phyloP scores from a whole-genome alignment of 2,797 vertebrate species.

The Acanthiza pusilla region DNA sequence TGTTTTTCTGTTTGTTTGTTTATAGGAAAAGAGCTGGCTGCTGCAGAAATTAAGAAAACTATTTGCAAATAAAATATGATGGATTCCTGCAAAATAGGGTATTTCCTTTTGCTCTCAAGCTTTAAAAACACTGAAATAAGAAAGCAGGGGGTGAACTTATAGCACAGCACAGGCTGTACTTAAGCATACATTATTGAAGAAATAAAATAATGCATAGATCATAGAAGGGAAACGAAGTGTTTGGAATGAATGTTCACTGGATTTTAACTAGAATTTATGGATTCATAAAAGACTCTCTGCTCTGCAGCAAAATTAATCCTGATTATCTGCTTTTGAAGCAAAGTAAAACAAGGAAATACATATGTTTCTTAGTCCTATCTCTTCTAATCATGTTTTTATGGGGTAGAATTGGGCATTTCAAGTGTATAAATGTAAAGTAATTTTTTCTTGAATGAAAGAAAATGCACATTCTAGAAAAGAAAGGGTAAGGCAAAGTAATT shows the following conservation, averaged over 20 bases:
- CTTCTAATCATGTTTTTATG: background rate
- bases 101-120: background rate
- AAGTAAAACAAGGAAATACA: background rate
- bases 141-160: background rate
- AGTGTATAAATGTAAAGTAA: background rate
- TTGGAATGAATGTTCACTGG: background rate
- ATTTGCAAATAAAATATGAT: background rate
- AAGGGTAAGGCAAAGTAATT: background rate
- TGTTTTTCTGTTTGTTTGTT: background rate
- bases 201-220: background rate
- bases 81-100: background rate
- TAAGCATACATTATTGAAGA: background rate
- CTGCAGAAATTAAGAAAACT: background rate
- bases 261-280: background rate
- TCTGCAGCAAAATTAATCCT: slow-evolving; percentile 5
- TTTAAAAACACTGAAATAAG: background rate
- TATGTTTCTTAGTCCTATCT: background rate
- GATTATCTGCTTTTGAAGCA: background rate
- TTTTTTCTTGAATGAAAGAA: background rate
- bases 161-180: background rate
- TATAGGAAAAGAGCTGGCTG: background rate
- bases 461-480: background rate
- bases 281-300: background rate
- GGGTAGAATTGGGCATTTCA: background rate
- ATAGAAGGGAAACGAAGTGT: background rate